These are phyloP conservation scores for Clavelina lepadiformis DNA, from an alignment of 23 tunicate genomes.

Conservation along the genomic window DNA sequence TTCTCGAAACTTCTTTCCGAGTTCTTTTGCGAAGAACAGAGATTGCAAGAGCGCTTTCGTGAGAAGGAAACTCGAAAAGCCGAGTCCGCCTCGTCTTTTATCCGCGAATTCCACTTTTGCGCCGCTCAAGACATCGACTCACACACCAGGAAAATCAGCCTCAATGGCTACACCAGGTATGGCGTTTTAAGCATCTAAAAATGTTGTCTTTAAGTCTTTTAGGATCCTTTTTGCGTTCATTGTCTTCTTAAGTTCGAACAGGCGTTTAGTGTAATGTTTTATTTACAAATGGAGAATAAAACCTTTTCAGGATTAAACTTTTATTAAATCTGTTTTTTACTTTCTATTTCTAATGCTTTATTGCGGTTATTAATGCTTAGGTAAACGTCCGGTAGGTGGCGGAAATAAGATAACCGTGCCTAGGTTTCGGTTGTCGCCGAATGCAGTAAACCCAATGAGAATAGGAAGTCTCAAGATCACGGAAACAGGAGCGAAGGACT, in stretches of 20 bases:
- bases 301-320: too few relatives aligned
- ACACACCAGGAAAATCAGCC: too few relatives aligned
- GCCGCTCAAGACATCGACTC: too few relatives aligned
- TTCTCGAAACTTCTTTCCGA: not conserved
- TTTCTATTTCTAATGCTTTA: too few relatives aligned
- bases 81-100: not conserved
- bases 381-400: slow-evolving; percentile 26
- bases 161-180: too few relatives aligned
- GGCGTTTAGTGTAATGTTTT: too few relatives aligned
- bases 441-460: slow-evolving; percentile 28
- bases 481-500: slow-evolving; percentile 89
- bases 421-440: slow-evolving; percentile 55
- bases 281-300: too few relatives aligned
- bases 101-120: not conserved
- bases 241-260: too few relatives aligned
- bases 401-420: slow-evolving; percentile 42
- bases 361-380: not conserved
- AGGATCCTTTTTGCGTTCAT: too few relatives aligned
- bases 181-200: too few relatives aligned
- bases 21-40: not conserved
- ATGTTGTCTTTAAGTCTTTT: too few relatives aligned
- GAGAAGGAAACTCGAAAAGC: not conserved
- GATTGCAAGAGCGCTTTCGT: slow-evolving; percentile 2
- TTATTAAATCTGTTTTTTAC: too few relatives aligned
- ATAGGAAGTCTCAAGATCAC: slow-evolving; percentile 80